These are phyloP conservation scores for Typhlichthys subterraneus DNA, from an alignment of 2,797 vertebrate genomes.

Conservation along the genomic window DNA sequence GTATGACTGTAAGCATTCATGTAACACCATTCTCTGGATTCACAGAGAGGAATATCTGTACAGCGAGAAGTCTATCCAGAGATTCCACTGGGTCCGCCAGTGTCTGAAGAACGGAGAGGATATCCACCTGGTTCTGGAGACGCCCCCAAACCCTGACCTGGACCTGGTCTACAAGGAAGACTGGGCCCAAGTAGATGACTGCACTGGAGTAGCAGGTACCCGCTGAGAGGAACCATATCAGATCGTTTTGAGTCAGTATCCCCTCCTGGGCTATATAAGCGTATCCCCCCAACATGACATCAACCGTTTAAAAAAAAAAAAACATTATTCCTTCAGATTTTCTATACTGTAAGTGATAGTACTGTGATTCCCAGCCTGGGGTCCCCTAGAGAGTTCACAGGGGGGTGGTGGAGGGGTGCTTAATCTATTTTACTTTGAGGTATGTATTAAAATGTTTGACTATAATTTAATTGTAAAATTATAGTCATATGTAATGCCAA, in stretches of 20 bases:
- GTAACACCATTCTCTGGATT: not conserved
- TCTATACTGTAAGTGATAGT: no score
- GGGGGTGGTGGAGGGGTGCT: no score
- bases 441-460: no score
- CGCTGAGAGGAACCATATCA: not conserved
- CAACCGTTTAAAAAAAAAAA: no score
- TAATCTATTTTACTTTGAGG: no score
- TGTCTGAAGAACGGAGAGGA: slow-evolving; percentile 94
- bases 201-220: slow-evolving; percentile 87
- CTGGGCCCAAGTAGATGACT: slow-evolving; percentile 96
- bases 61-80: slow-evolving; percentile 87
- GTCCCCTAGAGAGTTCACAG: no score
- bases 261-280: no score
- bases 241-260: no score
- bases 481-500: no score
- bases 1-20: not conserved
- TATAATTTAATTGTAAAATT: no score
- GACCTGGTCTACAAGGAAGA: slow-evolving; percentile 93
- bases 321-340: not conserved
- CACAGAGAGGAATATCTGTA: slow-evolving; percentile 90
- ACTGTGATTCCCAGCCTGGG: no score
- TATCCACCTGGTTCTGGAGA: slow-evolving; percentile 91
- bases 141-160: slow-evolving; percentile 81
- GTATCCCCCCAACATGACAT: no score
- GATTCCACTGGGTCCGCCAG: slow-evolving; percentile 95